Base-by-base conservation (phyloP, 2,113 vertebrate species). In the Oreochromis aureus region DNA sequence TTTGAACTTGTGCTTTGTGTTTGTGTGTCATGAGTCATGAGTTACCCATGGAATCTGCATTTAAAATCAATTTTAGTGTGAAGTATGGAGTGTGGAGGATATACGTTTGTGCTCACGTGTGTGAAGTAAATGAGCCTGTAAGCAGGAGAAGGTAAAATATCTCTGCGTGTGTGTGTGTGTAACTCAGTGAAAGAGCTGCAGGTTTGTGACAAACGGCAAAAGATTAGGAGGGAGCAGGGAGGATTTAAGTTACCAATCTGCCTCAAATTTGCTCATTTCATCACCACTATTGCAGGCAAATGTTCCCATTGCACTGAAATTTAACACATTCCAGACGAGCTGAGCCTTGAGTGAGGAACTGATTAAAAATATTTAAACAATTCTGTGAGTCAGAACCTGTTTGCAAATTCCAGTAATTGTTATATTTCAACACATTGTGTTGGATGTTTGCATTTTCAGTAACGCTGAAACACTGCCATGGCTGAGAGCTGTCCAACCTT, bases 171-270 rank as follows among this genome's bases (percentile, higher is more conserved):
- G 53, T 11, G 3, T 39, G 71, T 32, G 18, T 32, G 27, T 46
- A 18, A 46, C 13, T 53, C 27, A 53, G 46, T 34, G 73, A 78
- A 78, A 51, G 44, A 78, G 46, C 73, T 53, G 46, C 73, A 78
- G 73, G 73, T 78, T 78, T 78, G 46, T 92, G 86, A 94, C 89
- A 93, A 91, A 94, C 89, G 30, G 82, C 87, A 81, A 81, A 88
- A 91, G 91, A 92, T 94, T 91, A 92, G 82, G 58, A 88, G 69
- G 63, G 80, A 88, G 88, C 82, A 84, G 90, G 10, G 39, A 89
- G 90, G 88, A 90, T 94, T 95, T 89, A 83, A 88, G 85, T 89
- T 85, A 80, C 88, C 58, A 91, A 87, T 87, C 76, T 6, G 41
- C 46, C 54, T 82, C 76, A 88, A 80, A 85, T 87, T 85, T 89